Evolutionary conservation across 1,140 invertebrate species (phyloP), one percentile per base, ranked within the genome.

Genomic region (Drosophila sp.): DNA sequence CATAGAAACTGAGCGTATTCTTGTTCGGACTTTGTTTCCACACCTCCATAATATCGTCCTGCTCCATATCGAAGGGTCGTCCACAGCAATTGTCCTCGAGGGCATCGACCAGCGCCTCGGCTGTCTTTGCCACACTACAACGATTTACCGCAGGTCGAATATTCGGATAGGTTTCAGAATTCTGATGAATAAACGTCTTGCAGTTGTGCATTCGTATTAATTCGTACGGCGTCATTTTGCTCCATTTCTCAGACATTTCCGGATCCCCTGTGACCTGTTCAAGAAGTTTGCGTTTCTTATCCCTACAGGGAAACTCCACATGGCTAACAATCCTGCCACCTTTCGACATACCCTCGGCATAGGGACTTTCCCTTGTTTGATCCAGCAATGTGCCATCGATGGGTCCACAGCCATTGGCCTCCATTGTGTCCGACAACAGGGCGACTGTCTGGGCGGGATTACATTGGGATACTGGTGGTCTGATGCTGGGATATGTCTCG

Each of bases 401-500:
- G 13, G 2, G 7, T 4, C 36, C 45, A 54, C 76, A 83, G 18
- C 57, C 40, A 13, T 40, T 65, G 7, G 27, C 38, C 25, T 36
- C 18, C 58, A 83, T 13, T 14, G 58, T 34, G 0, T 61, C 25
- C 4, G 73, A 65, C 2, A 82, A 29, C 40, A 50, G 34, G 0
- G 3, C 5, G 2, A 50, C 11, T 3, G 66, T 66, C 21, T 54
- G 21, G 6, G 0, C 4, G 0, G 18, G n/a, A 8, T 6, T 9
- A 64, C 81, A 84, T 3, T 27, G 45, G 6, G 65, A 53, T 6
- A 86, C 38, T 0, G 81, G 21, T 0, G 81, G 81, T 7, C 11
- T 43, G 2, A 84, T 80, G 25, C 6, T 74, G 0, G 73, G 77
- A 67, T 80, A 84, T 0, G 54, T 56, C 46, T 84, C 80, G 0